Percentiles rank a stretch among this genome's conserved stretches.
These are phyloP conservation scores for Myocastor coypus DNA, from an alignment of 2,113 vertebrate species.

Conservation along the genomic window DNA sequence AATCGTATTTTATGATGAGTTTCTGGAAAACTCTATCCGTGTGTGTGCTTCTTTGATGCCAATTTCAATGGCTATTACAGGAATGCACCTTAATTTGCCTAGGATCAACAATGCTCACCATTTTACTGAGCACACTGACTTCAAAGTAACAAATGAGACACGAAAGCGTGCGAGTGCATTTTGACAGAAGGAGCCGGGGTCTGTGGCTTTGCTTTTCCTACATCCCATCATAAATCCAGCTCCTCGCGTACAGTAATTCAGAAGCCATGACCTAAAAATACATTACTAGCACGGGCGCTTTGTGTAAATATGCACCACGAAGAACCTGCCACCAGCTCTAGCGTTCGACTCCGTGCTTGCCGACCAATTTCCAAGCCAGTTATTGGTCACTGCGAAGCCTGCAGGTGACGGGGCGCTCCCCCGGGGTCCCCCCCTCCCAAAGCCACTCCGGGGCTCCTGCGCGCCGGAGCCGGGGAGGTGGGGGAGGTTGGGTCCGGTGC, in stretches of 20 bases:
- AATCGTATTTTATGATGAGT: background rate
- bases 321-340: background rate
- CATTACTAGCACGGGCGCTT: conserved; percentile 30
- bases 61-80: background rate
- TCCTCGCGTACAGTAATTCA: conserved; percentile 26
- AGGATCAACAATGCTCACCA: background rate
- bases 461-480: conserved; percentile 9
- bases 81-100: background rate
- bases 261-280: background rate
- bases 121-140: conserved; percentile 2
- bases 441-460: conserved; percentile 62
- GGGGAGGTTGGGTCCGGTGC: background rate
- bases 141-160: background rate
- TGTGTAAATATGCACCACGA: conserved; percentile 51
- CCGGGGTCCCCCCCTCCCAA: conserved; percentile 50
- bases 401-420: conserved; percentile 64
- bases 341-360: conserved; percentile 59
- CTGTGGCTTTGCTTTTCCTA: background rate
- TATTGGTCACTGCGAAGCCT: conserved; percentile 67
- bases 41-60: background rate
- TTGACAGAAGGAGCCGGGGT: background rate
- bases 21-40: conserved; percentile 29
- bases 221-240: background rate
- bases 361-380: conserved; percentile 62
- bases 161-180: conserved; percentile 3